Evolutionary conservation across 2,888 invertebrate genomes (phyloP), one percentile per base, ranked within the genome.

Genomic region (Ommatoiulus sabulosus): DNA sequence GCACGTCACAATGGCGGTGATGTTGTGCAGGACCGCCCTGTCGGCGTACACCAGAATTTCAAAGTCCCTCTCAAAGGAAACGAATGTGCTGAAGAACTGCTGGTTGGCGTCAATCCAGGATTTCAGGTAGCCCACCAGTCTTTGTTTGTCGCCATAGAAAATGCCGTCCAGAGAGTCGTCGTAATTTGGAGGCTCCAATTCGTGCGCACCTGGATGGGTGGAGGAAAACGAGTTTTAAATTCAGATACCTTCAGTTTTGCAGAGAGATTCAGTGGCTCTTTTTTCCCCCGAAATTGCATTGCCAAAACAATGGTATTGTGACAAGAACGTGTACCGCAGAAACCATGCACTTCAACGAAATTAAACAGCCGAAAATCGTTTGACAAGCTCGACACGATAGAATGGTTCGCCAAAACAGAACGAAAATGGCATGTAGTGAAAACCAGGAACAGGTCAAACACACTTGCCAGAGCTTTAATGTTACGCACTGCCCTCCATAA

Each of bases 221-320:
- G 72, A 72, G 72, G 72, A 72, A 72, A 72, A 72, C 72, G 72
- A 24, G 24, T 24, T 72, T 63, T 24, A 24, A 24, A 72, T 72
- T 72, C 72, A 72, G 72, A 72, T 72, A 72, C 72, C 72, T 4
- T 72, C 72, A 72, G 72, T 72, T 72, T 72, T 72, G 72, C 72
- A 72, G 72, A 72, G n/a, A n/a, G 72, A 72, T 72, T 72, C 72
- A 72, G 72, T 72, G 72, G 72, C 72, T 72, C 72, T 72, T 72
- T 63, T 63, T 72, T 72, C 24, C 8, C 24, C 72, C 24, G 24
- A 72, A 17, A 57, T 57, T 57, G 15, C 57, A 57, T 17, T 57
- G 17, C 17, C 72, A 72, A 72, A 12, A 72, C 72, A 72, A 24
- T 72, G 72, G 72, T 17, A 72, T 24, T 72, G 72, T 72, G 72